phyloP scores from a whole-genome alignment of 1,140 invertebrate genomes.

The Diachasma alloeum region DNA sequence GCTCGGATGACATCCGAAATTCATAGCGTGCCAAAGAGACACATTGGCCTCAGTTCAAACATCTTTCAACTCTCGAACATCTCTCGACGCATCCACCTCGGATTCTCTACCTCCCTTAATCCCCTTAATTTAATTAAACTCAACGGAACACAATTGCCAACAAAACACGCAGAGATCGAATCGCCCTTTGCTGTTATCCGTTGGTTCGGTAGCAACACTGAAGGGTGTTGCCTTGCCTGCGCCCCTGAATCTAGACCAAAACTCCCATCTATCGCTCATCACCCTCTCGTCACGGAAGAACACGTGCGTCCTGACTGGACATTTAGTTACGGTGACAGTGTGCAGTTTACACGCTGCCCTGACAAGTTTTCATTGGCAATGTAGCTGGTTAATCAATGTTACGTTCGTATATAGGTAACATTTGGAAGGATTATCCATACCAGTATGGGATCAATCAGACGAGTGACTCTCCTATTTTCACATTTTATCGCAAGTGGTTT shows the following conservation, averaged over 20 bases:
- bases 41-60: conserved; percentile 27
- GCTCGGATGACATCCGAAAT: conserved; percentile 31
- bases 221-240: not conserved
- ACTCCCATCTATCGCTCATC: not conserved
- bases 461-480: no score
- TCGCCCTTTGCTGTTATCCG: not conserved
- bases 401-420: not conserved
- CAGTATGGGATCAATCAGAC: no score
- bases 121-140: not conserved
- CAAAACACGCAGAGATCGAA: not conserved
- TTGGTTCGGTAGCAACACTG: not conserved
- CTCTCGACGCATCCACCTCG: not conserved
- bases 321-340: conserved; percentile 39
- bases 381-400: conserved; percentile 14
- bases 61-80: not conserved
- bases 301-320: conserved; percentile 31
- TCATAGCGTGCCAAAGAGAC: conserved; percentile 28
- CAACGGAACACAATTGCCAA: not conserved
- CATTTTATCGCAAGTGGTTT: no score
- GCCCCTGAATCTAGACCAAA: not conserved
- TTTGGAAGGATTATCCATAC: no score
- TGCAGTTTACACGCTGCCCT: conserved; percentile 34
- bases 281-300: conserved; percentile 17
- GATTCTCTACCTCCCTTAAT: not conserved
- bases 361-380: conserved; percentile 34